Evolutionary conservation across 2,888 invertebrate species (phyloP), one percentile per base, ranked within the genome.

Genomic region (Quadriops clusia): DNA sequence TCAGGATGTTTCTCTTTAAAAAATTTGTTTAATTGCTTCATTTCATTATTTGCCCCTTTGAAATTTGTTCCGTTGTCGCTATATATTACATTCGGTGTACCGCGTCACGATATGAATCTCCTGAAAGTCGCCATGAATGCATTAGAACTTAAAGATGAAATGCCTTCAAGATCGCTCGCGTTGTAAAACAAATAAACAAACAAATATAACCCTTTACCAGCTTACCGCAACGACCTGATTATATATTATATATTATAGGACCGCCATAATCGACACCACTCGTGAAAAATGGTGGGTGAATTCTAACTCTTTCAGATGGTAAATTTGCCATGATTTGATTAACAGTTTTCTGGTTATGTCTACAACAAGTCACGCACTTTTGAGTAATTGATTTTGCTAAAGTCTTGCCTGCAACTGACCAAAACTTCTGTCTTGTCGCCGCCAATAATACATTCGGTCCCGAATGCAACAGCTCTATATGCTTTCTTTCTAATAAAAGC

Each of bases 151-250:
- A 35, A 21, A 7, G 26, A 13, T 8, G 10, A 18, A 11, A 38
- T 32, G 5, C 27, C 13, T 17, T 39, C 36, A 3, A 36, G 9
- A 22, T 40, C 5, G 41, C 43, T 23, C 36, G 37, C 3, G 46
- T 45, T 1, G 40, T 23, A 25, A 42, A 40, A 32, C 49, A 51
- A 2, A 51, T 38, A 33, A 45, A 50, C n/a, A 45, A 6, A 13
- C 37, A 36, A n/a, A 51, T 32, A 32, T 47, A 49, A 5, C 37
- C 38, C 30, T 51, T 50, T 2, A 18, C 30, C 1, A 33, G 33
- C 23, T 37, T 34, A 2, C 33, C 29, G 12, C 45, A 43, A 8
- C 45, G 18, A 6, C 38, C 25, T 9, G 5, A 14, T 6, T 30
- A 21, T 4, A 38, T 36, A 11, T 40, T 34, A 5, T 44, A 26